These are phyloP conservation scores for Epinephelus malabaricus DNA, from an alignment of 2,797 vertebrate genomes.

Conservation along the genomic window DNA sequence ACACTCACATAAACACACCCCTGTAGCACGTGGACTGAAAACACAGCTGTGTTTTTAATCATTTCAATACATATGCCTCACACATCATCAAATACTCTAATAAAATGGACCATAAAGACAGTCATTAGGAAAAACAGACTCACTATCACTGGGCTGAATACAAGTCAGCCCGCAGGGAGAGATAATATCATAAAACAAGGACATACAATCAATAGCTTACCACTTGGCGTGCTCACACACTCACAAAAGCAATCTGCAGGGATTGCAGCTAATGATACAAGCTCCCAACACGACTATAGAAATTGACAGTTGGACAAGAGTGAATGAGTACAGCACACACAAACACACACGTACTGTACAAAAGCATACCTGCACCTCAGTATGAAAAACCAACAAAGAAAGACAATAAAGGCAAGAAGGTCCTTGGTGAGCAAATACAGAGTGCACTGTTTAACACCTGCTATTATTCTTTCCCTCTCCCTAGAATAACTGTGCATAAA, in stretches of 20 bases:
- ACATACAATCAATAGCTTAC: conserved; percentile 43
- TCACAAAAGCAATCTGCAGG: conserved; percentile 9
- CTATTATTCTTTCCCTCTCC: conserved; percentile 16
- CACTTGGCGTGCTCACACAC: conserved; percentile 16
- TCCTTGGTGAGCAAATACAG: conserved; percentile 35
- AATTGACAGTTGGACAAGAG: conserved; percentile 27
- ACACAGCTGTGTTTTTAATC: conserved; percentile 6
- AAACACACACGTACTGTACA: conserved; percentile 19
- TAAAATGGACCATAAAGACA: conserved; percentile 22
- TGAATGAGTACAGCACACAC: conserved; percentile 14
- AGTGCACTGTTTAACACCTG: neutral
- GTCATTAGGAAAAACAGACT: neutral
- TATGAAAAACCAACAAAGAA: neutral
- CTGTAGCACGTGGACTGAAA: neutral
- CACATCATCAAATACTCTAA: neutral
- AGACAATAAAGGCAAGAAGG: conserved; percentile 24
- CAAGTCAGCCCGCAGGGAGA: conserved; percentile 33
- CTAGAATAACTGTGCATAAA: neutral
- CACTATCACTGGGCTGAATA: conserved; percentile 21
- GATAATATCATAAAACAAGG: conserved; percentile 38
- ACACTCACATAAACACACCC: neutral
- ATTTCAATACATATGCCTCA: neutral
- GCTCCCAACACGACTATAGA: conserved; percentile 13
- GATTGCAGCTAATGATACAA: conserved; percentile 24
- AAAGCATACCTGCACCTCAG: conserved; percentile 20